Conservation (phyloP, 2,888 invertebrate species). For the Meloe dianella region DNA sequence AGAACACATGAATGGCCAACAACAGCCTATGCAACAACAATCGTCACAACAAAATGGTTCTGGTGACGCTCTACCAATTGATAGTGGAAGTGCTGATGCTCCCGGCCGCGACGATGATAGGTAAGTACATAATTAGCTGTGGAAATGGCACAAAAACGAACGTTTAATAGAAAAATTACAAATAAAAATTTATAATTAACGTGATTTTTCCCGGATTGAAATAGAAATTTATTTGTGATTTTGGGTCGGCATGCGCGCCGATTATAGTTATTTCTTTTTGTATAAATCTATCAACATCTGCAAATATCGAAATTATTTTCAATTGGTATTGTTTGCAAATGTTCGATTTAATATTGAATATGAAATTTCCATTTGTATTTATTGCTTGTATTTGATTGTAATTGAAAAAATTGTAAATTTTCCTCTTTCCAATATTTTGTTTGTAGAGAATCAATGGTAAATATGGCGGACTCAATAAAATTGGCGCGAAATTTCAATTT, state of each 20-base stretch:
- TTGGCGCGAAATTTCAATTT: slow-evolving; percentile 51
- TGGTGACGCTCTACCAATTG: slow-evolving; percentile 70
- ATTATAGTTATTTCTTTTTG: not conserved
- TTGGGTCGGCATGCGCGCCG: slow-evolving; percentile 4
- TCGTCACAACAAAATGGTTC: slow-evolving; percentile 62
- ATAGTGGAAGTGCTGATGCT: slow-evolving; percentile 77
- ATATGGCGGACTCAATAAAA: slow-evolving; percentile 41
- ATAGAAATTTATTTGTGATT: slow-evolving; percentile 14
- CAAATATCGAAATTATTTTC: not conserved
- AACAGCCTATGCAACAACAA: slow-evolving; percentile 61
- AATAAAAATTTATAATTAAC: not conserved
- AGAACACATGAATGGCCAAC: slow-evolving; percentile 40
- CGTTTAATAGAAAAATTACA: slow-evolving; percentile 1
- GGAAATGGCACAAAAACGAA: no score
- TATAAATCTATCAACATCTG: not conserved
- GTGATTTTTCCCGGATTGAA: not conserved
- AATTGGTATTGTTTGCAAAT: slow-evolving; percentile 2
- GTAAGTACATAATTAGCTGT: slow-evolving; percentile 65
- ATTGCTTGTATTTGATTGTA: not conserved
- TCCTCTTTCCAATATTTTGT: not conserved
- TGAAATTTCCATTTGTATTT: slow-evolving; percentile 1
- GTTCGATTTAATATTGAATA: not conserved
- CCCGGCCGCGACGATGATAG: slow-evolving; percentile 83
- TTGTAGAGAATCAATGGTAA: not conserved
- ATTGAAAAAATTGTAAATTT: not conserved